phyloP scores from a whole-genome alignment of 2,797 vertebrate species.

The Phataginus tetradactyla region DNA sequence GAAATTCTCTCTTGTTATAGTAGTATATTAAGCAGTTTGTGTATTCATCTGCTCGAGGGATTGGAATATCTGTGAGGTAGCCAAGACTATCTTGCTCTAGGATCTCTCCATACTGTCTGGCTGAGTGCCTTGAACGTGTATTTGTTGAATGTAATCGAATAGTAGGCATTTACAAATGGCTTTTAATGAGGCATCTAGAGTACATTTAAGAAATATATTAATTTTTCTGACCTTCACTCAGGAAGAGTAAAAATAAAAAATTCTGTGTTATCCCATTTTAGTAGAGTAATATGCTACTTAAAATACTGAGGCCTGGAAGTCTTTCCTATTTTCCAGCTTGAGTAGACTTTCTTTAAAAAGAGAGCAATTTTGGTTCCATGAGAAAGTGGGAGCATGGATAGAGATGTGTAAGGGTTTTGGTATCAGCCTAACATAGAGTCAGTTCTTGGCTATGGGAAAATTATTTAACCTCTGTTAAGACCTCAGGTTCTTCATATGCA shows the following conservation, averaged over 20 bases:
- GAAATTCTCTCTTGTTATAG: not conserved
- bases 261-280: not conserved
- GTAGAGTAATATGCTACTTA: not conserved
- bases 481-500: not conserved
- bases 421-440: not conserved
- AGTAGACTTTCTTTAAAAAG: not conserved
- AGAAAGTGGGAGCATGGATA: not conserved
- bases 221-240: not conserved
- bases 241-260: not conserved
- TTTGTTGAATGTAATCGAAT: conserved; percentile 8
- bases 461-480: not conserved
- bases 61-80: not conserved
- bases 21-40: not conserved
- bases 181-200: conserved; percentile 24
- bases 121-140: not conserved
- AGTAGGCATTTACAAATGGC: not conserved
- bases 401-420: not conserved
- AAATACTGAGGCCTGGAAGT: not conserved
- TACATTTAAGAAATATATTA: not conserved
- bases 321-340: not conserved
- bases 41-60: not conserved
- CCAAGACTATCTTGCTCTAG: not conserved
- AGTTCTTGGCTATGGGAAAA: not conserved
- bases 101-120: not conserved
- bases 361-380: not conserved